Conservation (phyloP, 2,888 invertebrate species). For the Leuctra nigra region DNA sequence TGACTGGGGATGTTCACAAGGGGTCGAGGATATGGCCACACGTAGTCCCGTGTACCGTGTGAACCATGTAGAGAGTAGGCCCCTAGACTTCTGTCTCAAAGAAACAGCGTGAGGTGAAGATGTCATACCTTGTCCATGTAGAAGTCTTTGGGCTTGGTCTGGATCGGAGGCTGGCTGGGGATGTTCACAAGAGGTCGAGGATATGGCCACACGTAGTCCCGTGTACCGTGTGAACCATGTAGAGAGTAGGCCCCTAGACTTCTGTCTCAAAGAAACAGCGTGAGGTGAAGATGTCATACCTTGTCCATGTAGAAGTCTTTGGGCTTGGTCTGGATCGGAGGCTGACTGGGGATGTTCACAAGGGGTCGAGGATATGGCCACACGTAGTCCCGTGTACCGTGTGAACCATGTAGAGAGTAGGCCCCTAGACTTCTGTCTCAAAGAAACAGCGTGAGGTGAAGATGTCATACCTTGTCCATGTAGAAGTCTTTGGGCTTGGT, state of each 20-base stretch:
- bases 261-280: too few relatives aligned
- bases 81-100: too few relatives aligned
- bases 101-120: too few relatives aligned
- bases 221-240: too few relatives aligned
- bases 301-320: constrained; percentile 8
- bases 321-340: constrained; percentile 20
- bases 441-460: too few relatives aligned
- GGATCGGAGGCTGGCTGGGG: constrained; percentile 14
- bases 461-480: too few relatives aligned
- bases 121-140: constrained; percentile 14
- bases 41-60: constrained; percentile 48
- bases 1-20: constrained; percentile 41
- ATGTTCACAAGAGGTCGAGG: constrained; percentile 49
- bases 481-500: constrained; percentile 19
- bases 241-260: too few relatives aligned
- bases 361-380: constrained; percentile 56
- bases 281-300: too few relatives aligned
- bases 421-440: too few relatives aligned
- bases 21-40: constrained; percentile 55
- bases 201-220: constrained; percentile 55
- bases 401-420: too few relatives aligned
- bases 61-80: too few relatives aligned
- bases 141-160: constrained; percentile 16
- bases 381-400: constrained; percentile 48
- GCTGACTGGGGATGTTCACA: constrained; percentile 39